Percentiles rank a stretch among this genome's conserved stretches.
Evolutionary conservation across 2,797 vertebrate species (phyloP).

Genomic region (Xenopus petersii): DNA sequence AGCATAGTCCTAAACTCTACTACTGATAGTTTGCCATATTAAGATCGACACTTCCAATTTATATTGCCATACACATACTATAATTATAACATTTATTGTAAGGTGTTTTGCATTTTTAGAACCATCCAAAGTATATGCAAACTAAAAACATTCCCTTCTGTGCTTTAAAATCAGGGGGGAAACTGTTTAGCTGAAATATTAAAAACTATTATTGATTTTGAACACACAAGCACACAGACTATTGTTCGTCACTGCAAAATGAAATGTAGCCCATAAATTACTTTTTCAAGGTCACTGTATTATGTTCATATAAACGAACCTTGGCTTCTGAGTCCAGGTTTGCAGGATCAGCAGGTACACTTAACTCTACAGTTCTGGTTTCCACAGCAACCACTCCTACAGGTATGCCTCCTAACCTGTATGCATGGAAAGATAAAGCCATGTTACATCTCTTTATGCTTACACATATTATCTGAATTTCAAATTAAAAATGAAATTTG

Average conservation of each 20-base stretch:
- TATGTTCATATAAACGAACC: slow-evolving; percentile 56
- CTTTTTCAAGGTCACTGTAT: background rate
- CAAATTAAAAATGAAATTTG: too few relatives aligned
- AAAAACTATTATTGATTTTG: slow-evolving; percentile 10
- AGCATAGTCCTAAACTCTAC: background rate
- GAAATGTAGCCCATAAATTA: background rate
- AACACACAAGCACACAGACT: background rate
- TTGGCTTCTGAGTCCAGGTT: slow-evolving; percentile 96
- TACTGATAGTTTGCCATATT: slow-evolving; percentile 9
- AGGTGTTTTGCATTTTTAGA: too few relatives aligned
- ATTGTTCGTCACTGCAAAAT: slow-evolving; percentile 8
- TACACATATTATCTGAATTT: background rate
- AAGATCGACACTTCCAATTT: background rate
- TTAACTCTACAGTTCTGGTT: slow-evolving; percentile 90
- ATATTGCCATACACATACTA: background rate
- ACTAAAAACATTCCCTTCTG: too few relatives aligned
- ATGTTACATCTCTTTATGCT: background rate
- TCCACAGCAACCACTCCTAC: slow-evolving; percentile 94
- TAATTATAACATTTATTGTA: too few relatives aligned
- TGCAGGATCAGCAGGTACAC: slow-evolving; percentile 92
- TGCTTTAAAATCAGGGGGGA: too few relatives aligned
- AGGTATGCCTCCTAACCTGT: slow-evolving; percentile 90
- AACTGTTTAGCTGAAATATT: slow-evolving; percentile 8
- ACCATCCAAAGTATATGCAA: too few relatives aligned
- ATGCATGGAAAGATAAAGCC: slow-evolving; percentile 23